Percentiles rank a stretch among this genome's conserved stretches.
phyloP scores from a whole-genome alignment of 1,140 invertebrate genomes.

The Camponotus floridanus region DNA sequence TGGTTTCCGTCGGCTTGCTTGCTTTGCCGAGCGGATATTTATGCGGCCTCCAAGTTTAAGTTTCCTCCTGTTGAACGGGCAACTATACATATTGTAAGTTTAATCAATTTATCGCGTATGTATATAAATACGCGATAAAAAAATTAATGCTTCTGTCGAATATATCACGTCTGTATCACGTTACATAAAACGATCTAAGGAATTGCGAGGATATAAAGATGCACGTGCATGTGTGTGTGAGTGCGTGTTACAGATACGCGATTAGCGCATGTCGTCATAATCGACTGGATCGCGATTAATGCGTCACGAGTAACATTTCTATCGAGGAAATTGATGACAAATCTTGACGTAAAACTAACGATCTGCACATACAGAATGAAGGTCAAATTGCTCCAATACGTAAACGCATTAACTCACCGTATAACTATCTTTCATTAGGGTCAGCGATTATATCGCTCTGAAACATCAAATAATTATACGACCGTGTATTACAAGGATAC shows the following conservation, averaged over 20 bases:
- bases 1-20: not conserved
- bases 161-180: constrained; percentile 11
- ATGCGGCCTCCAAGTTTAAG: not conserved
- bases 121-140: not conserved
- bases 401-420: not conserved
- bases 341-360: constrained; percentile 2
- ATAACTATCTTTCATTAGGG: not conserved
- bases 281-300: not conserved
- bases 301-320: not conserved
- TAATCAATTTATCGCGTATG: not conserved
- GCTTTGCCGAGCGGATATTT: not conserved
- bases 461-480: constrained; percentile 9
- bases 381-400: not conserved
- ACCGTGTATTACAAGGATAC: not conserved
- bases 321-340: not conserved
- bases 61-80: not conserved
- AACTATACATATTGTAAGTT: not conserved
- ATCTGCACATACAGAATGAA: not conserved
- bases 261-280: not conserved
- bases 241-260: not conserved
- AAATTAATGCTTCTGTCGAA: not conserved
- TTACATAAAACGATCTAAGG: constrained; percentile 15
- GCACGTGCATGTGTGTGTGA: not conserved
- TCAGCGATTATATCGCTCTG: not conserved
- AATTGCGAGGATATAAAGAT: not conserved